Evolutionary conservation across 2,888 invertebrate species (phyloP), one percentile per base, ranked within the genome.

Genomic region (Zaprionus bogoriensis): DNA sequence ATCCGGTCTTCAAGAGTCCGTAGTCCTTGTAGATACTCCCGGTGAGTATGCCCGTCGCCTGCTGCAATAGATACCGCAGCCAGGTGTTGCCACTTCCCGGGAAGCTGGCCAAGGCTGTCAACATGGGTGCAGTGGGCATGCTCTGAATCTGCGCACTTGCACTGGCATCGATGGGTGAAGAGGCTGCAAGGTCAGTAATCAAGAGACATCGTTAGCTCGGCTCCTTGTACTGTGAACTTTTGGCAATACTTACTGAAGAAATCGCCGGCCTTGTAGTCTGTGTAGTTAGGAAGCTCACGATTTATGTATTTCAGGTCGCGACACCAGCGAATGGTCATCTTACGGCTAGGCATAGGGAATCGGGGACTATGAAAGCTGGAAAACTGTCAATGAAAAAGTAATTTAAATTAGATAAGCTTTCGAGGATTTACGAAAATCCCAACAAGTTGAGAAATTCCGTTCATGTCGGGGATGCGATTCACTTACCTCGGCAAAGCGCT

Each of bases 31-130:
- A 96, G 30, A 96, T 94, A 50, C 96, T 96, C 10, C 96, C 96
- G 1, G 96, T 96, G 60, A 94, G 91, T 46, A 95, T 92, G 38
- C 96, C 95, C 87, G 95, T 96, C 23, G 93, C 93, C 90, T 96
- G 95, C 88, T 96, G 96, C 42, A 96, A 89, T 38, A 96, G 90
- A 88, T 96, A 96, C 57, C 96, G 91, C 12, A 96, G 90, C 96
- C 96, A 96, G 19, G 96, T 96, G 87, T 96, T 96, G 0, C 96
- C 96, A 87, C 95, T 96, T n/a, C 96, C 96, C 4, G 96, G 96
- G 89, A 95, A 95, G 0, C 95, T 95, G 0, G 94, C 95, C 27
- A 96, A 90, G 0, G 96, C 96, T 3, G 89, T 90, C 36, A 90
- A 54, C 50, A 88, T 79, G 42, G 79, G 73, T 36, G 72, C 45